Evolutionary conservation across 2,888 invertebrate genomes (phyloP).

Genomic region (Adelphocoris suturalis): DNA sequence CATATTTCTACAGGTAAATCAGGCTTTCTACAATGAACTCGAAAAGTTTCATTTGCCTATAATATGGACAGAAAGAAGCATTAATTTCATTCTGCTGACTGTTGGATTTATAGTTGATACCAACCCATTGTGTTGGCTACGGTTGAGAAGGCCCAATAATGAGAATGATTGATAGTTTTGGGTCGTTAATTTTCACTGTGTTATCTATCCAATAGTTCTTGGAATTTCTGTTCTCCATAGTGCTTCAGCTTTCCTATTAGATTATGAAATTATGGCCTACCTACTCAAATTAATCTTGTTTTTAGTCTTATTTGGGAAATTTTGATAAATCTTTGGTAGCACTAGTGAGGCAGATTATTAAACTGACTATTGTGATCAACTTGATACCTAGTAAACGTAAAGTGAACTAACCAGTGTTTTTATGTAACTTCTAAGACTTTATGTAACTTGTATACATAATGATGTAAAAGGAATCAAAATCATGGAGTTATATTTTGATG

Average conservation of each 20-base stretch:
- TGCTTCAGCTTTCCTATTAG: not conserved
- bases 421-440: no score
- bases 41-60: not conserved
- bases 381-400: no score
- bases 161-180: not conserved
- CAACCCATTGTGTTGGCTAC: not conserved
- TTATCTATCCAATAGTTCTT: not conserved
- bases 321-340: no score
- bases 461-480: no score
- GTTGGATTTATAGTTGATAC: not conserved
- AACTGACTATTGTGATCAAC: no score
- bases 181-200: not conserved
- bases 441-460: no score
- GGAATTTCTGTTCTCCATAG: no score
- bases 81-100: not conserved
- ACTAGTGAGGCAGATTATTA: no score
- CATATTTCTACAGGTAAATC: no score
- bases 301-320: no score
- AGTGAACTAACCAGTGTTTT: no score
- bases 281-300: not conserved
- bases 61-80: not conserved
- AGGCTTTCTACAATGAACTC: not conserved
- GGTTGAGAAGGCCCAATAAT: not conserved
- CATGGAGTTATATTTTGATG: no score
- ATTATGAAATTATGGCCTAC: not conserved